These are phyloP conservation scores for Syngnathus floridae DNA, from an alignment of 2,113 vertebrate genomes.

Conservation along the genomic window DNA sequence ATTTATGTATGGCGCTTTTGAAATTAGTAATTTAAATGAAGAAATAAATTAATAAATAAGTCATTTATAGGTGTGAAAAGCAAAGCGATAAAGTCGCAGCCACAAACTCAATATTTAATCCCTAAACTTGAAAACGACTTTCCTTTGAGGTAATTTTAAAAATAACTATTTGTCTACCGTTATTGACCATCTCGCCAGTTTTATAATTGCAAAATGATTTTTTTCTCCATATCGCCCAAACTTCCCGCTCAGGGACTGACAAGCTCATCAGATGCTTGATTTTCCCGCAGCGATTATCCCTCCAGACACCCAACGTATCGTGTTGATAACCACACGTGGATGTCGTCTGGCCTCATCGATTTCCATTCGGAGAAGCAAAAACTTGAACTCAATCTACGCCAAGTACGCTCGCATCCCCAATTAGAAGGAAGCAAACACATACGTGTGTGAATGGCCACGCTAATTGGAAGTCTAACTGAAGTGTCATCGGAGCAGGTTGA, in stretches of 20 bases:
- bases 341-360: neutral
- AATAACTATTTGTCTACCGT: neutral
- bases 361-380: neutral
- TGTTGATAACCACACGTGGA: neutral
- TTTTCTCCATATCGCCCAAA: neutral
- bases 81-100: too few relatives aligned
- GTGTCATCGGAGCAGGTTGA: neutral
- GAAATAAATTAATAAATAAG: too few relatives aligned
- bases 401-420: neutral
- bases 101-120: too few relatives aligned
- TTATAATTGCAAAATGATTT: neutral
- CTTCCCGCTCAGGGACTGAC: neutral
- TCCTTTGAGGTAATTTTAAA: neutral
- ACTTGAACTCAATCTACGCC: neutral
- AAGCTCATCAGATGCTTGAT: neutral
- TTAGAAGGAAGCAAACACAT: neutral
- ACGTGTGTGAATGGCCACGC: neutral
- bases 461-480: neutral
- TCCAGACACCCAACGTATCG: neutral
- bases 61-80: too few relatives aligned
- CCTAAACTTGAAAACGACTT: too few relatives aligned
- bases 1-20: neutral
- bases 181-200: neutral
- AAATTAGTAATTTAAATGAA: too few relatives aligned
- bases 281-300: neutral